phyloP scores from a whole-genome alignment of 2,888 invertebrate species.

The Vanessa cardui region DNA sequence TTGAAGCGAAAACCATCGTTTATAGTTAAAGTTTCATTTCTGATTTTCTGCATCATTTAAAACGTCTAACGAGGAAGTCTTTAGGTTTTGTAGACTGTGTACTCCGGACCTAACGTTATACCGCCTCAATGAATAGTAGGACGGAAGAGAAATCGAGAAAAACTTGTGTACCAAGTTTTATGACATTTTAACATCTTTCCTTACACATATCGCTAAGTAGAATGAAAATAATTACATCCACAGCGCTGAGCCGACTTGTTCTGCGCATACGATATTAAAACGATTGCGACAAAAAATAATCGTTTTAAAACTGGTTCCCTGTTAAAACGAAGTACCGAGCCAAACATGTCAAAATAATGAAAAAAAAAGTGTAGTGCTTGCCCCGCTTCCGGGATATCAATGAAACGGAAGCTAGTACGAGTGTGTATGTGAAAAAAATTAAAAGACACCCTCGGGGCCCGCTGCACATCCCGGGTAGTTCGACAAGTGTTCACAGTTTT shows the following conservation, averaged over 20 bases:
- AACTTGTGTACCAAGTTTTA: conserved; percentile 25
- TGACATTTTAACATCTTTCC: conserved; percentile 1
- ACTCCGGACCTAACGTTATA: neutral
- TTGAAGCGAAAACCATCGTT: no score
- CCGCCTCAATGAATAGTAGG: conserved; percentile 16
- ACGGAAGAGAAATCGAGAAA: conserved; percentile 49
- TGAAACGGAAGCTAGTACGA: conserved; percentile 61
- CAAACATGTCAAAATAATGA: conserved; percentile 18
- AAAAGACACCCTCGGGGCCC: conserved; percentile 56
- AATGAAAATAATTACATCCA: conserved; percentile 5
- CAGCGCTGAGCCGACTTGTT: neutral
- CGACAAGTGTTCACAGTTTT: conserved; percentile 62
- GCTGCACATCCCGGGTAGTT: conserved; percentile 51
- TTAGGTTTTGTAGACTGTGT: neutral
- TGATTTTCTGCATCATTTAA: no score
- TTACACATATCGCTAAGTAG: conserved; percentile 3
- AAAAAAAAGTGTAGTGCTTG: conserved; percentile 40
- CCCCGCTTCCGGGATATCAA: conserved; percentile 59
- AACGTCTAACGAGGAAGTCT: neutral
- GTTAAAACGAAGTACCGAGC: neutral
- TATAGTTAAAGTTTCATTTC: no score
- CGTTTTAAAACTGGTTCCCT: conserved; percentile 5
- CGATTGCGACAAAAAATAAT: neutral
- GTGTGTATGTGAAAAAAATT: conserved; percentile 52
- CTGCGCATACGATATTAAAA: neutral